A percentile compares a stretch with the other conserved stretches of the same genome.
Conservation (phyloP, 2,888 invertebrate species). For the Deroplatys truncata region DNA sequence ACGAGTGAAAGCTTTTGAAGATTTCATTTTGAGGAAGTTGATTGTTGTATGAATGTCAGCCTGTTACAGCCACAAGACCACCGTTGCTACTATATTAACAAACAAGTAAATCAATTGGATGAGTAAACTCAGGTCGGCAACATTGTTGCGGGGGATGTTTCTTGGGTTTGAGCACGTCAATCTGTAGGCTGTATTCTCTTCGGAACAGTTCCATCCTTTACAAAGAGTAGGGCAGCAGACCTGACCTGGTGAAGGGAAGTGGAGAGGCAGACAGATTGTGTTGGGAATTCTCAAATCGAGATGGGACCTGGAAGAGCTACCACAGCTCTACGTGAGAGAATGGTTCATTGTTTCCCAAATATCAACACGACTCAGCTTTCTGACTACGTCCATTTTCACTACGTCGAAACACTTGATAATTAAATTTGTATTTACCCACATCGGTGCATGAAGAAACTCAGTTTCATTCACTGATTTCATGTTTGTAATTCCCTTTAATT, state of each 20-base stretch:
- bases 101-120: neutral
- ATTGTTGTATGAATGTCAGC: too few species aligned
- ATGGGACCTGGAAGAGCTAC: conserved; percentile 13
- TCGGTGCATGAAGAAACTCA: neutral
- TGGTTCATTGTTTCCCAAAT: neutral
- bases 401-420: neutral
- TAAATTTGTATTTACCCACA: neutral
- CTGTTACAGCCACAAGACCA: too few species aligned
- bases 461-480: neutral
- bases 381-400: neutral
- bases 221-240: neutral
- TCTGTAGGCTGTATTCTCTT: neutral
- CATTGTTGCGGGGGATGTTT: neutral
- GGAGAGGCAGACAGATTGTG: conserved; percentile 15
- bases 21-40: too few species aligned
- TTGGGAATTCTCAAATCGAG: conserved; percentile 24
- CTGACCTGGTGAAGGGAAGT: neutral
- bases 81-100: too few species aligned
- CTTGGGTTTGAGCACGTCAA: neutral
- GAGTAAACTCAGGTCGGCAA: neutral
- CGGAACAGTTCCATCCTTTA: neutral
- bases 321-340: neutral
- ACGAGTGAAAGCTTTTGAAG: too few species aligned
- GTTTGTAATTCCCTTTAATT: neutral
- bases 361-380: neutral